Base-by-base conservation (phyloP, 2,888 invertebrate genomes). In the Patella ulyssiponensis region DNA sequence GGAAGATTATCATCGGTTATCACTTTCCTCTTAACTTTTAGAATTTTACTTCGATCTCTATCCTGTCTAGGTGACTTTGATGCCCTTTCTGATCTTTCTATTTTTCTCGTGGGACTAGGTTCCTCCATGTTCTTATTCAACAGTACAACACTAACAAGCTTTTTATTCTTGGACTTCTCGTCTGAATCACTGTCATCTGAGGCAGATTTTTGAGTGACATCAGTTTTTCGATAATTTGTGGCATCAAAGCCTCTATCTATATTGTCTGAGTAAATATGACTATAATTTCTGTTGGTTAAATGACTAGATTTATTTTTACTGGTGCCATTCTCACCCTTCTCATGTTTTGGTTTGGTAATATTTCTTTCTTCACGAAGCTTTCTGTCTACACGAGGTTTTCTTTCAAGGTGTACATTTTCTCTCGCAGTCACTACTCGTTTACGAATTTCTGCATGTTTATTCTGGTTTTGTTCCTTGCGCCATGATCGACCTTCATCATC, bases 401-500 rank as follows among this genome's bases (percentile, higher is more conserved):
- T 75, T 33, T 53, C 54, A 70, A 54, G 56, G 17, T 15, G 74
- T 14, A 51, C 12, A 12, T 17, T 23, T 20, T 74, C 74, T 17
- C 51, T 44, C 14, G 51, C 56, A 33, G 54, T 53, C 54, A 53
- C 23, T 20, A 69, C 56, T 51, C 52, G 20, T 11, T 51, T 70
- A n/a, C 70, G 69, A n/a, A 15, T 33, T 20, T 69, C 69, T 11
- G 27, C 27, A 11, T 53, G 23, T 52, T 53, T 53, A 53, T 58
- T 77, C 23, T 73, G 79, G 27, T 77, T 82, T n/a, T 75, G 80
- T 69, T 80, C 81, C 52, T 74, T 73, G 69, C 75, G 79, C 84
- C 84, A 84, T 0, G 79, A 44, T 71, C 81, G 74, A 17, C 75
- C 80, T 51, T 81, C 83, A 11, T 77, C 75, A 70, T 81, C 77